phyloP scores from a whole-genome alignment of 2,888 invertebrate species.

The Antitype chi region DNA sequence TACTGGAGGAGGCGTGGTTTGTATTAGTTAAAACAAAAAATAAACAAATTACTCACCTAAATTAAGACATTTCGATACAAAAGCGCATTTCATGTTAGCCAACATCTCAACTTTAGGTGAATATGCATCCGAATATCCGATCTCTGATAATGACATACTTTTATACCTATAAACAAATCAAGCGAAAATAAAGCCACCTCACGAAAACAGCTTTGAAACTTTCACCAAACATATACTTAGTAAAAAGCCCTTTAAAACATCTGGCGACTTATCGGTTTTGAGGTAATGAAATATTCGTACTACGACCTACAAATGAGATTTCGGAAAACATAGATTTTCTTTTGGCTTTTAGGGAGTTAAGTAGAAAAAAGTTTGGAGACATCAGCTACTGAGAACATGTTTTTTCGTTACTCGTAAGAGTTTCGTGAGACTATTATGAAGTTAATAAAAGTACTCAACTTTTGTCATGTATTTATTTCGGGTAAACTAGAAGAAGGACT shows the following conservation, averaged over 20 bases:
- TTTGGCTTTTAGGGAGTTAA: neutral
- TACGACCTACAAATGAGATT: slow-evolving; percentile 27
- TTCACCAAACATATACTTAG: slow-evolving; percentile 27
- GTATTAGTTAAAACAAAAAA: too few species aligned
- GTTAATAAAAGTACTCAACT: neutral
- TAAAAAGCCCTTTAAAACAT: slow-evolving; percentile 40
- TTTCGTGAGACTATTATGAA: neutral
- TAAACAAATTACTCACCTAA: too few species aligned
- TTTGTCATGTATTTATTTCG: neutral
- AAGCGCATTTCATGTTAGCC: too few species aligned
- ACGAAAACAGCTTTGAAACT: slow-evolving; percentile 15
- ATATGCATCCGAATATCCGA: too few species aligned
- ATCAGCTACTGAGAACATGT: slow-evolving; percentile 2
- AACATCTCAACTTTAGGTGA: too few species aligned
- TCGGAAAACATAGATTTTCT: neutral
- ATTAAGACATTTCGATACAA: too few species aligned
- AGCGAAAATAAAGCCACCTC: neutral
- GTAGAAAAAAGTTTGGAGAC: slow-evolving; percentile 7
- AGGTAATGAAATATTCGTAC: slow-evolving; percentile 38
- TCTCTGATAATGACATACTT: too few species aligned
- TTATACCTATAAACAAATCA: neutral
- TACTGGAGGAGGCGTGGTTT: too few species aligned
- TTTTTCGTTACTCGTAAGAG: neutral
- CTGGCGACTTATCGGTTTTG: slow-evolving; percentile 50
- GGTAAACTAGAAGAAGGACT: too few species aligned